Percentiles rank a stretch among this genome's conserved stretches.
Evolutionary conservation across 1,140 invertebrate species (phyloP).

Genomic region (Nomia melanderi): DNA sequence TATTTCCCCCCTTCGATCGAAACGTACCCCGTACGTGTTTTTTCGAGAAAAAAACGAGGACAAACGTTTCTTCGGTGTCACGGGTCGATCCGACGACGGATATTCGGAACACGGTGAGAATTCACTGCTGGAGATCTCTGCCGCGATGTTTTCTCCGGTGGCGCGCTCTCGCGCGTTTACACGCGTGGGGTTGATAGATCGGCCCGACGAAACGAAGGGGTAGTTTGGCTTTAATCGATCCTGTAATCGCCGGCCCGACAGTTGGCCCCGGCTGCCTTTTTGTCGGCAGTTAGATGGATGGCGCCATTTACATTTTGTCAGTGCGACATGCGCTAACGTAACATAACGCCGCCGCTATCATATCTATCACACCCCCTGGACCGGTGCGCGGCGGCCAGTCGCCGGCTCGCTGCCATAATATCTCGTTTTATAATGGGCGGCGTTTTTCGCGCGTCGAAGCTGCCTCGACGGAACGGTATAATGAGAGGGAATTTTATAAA

Average conservation of each 20-base stretch:
- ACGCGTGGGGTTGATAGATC: slow-evolving; percentile 78
- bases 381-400: slow-evolving; percentile 42
- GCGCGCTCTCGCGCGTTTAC: slow-evolving; percentile 49
- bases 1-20: not conserved
- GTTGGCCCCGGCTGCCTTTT: slow-evolving; percentile 80
- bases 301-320: slow-evolving; percentile 82
- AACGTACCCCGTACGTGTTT: too few species aligned
- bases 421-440: slow-evolving; percentile 3
- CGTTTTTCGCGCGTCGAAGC: not conserved
- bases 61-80: too few species aligned
- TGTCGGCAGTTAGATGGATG: slow-evolving; percentile 80
- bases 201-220: slow-evolving; percentile 79
- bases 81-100: too few species aligned
- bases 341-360: slow-evolving; percentile 71
- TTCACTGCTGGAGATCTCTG: slow-evolving; percentile 24
- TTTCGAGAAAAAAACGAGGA: too few species aligned
- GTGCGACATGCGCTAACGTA: slow-evolving; percentile 77
- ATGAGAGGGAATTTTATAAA: not conserved
- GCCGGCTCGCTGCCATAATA: slow-evolving; percentile 13
- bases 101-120: slow-evolving; percentile 52
- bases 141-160: slow-evolving; percentile 60
- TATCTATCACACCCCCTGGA: slow-evolving; percentile 76
- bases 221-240: slow-evolving; percentile 81
- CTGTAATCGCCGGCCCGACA: slow-evolving; percentile 80
- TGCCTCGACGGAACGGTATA: not conserved